These are phyloP conservation scores for Gymnogyps californianus DNA, from an alignment of 2,113 vertebrate species.

Conservation along the genomic window DNA sequence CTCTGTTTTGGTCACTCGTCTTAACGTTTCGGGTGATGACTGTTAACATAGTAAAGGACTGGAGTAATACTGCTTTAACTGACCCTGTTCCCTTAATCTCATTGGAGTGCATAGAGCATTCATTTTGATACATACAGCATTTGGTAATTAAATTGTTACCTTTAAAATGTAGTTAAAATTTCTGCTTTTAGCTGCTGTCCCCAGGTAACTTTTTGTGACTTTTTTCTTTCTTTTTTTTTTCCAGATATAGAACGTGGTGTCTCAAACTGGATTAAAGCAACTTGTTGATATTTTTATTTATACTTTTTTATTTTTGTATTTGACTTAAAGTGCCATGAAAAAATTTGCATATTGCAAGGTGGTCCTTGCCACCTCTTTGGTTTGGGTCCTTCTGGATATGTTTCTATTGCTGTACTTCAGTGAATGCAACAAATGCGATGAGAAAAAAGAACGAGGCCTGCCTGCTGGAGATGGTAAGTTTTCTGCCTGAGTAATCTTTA, in stretches of 20 bases:
- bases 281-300: conserved; percentile 74
- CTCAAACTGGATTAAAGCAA: conserved; percentile 69
- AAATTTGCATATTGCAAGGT: conserved; percentile 99
- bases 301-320: conserved; percentile 74
- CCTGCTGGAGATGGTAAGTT: conserved; percentile 84
- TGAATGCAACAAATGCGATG: conserved; percentile 98
- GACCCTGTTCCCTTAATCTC: not conserved
- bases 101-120: not conserved
- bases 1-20: not conserved
- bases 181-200: not conserved
- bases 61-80: not conserved
- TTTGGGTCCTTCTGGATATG: conserved; percentile 99
- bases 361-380: conserved; percentile 97
- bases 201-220: conserved; percentile 7
- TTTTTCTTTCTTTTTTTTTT: not conserved
- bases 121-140: not conserved
- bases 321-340: conserved; percentile 88
- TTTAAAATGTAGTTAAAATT: not conserved
- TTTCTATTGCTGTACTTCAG: conserved; percentile 99
- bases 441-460: conserved; percentile 92
- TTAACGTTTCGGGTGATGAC: not conserved
- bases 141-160: not conserved
- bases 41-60: not conserved
- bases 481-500: not conserved
- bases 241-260: conserved; percentile 67